Evolutionary conservation across 2,888 invertebrate genomes (phyloP), one percentile per base, ranked within the genome.

Genomic region (Lutraria lutraria): DNA sequence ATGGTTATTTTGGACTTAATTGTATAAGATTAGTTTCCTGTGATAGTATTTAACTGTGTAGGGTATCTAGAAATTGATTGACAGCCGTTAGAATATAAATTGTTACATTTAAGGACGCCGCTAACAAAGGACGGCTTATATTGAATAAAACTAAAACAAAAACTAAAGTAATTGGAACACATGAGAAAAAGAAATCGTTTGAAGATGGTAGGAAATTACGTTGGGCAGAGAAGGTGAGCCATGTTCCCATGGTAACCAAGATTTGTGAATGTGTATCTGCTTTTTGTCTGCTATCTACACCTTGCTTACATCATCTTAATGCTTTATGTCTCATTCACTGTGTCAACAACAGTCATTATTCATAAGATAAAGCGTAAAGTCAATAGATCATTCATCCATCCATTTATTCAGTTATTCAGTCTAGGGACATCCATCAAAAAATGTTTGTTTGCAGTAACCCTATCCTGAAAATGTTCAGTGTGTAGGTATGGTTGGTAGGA

Each of bases 191-290:
- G 89, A 91, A 88, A 88, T 79, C 86, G 10, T 89, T 83, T 83
- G 91, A 91, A 21, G 88, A 89, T 34, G 81, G 88, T 68, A 91
- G 88, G 29, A 91, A 89, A 85, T 53, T 68, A 81, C 86, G 89
- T 63, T 83, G 81, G 83, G 86, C 79, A 83, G 91, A 91, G 21
- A 91, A 91, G 91, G 91, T 91, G 89, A 91, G 91, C 89, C 91
- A 91, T 89, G 89, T 88, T 85, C 79, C 84, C 86, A 90, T 90
- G 90, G 90, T 88, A 79, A 86, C 86, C 79, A 43, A 54, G 72
- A 52, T 43, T 72, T 34, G 16, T 76, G 16, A 76, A 19, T 81
- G 54, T 81, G 0, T 25, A 52, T n/a, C 81, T 34, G 53, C 53
- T 81, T 81, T 0, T 54, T 81, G 56, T 81, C 54, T 56, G 56